phyloP scores from a whole-genome alignment of 2,113 vertebrate species.

The Chamaea fasciata region DNA sequence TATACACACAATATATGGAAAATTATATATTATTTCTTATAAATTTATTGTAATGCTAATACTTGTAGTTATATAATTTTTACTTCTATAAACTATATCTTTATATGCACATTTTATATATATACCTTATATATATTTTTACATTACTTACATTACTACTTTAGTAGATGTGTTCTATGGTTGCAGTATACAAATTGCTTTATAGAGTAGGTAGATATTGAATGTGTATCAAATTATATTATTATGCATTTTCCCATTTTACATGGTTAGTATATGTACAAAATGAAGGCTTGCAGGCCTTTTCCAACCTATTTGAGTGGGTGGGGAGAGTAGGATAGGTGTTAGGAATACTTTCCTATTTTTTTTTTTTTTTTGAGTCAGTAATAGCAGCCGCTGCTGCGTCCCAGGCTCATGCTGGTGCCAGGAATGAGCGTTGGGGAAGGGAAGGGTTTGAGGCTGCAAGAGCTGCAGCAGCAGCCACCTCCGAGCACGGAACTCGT shows the following conservation, averaged over 20 bases:
- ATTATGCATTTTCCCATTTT: neutral
- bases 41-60: neutral
- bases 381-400: neutral
- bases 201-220: neutral
- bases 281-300: neutral
- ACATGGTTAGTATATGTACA: neutral
- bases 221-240: neutral
- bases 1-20: neutral
- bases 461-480: neutral
- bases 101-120: neutral
- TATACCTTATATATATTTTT: neutral
- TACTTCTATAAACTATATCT: neutral
- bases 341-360: too few relatives aligned
- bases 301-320: neutral
- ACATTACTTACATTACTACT: neutral
- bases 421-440: fast-evolving
- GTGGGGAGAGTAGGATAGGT: neutral
- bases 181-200: neutral
- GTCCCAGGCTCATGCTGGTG: neutral
- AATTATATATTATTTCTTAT: neutral
- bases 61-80: neutral
- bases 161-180: neutral
- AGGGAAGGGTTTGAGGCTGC: neutral
- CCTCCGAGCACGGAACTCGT: fast-evolving
- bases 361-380: neutral